Conservation (phyloP, 1,140 invertebrate species). For the Dendrolimus kikuchii region DNA sequence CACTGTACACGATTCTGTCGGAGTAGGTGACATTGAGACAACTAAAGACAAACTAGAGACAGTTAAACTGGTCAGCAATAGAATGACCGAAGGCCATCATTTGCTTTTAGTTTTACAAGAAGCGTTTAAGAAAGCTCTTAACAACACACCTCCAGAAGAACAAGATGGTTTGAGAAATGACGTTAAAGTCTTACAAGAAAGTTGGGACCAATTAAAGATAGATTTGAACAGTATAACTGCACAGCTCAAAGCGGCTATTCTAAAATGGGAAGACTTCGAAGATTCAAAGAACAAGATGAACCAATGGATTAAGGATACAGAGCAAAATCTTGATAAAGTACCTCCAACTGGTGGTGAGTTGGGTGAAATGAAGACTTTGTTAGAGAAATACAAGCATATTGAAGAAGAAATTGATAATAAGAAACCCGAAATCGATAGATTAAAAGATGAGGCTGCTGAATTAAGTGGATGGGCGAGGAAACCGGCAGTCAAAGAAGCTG, state of each 20-base stretch:
- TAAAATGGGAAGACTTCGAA: constrained; percentile 87
- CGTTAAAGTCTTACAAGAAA: constrained; percentile 82
- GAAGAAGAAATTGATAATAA: constrained; percentile 83
- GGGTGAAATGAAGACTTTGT: constrained; percentile 91
- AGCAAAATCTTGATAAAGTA: constrained; percentile 75
- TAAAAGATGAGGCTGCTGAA: constrained; percentile 81
- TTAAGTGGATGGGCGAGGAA: constrained; percentile 80
- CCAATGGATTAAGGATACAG: constrained; percentile 80
- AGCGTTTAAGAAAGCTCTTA: constrained; percentile 87
- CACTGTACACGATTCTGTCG: constrained; percentile 86
- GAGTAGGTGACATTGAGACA: constrained; percentile 83
- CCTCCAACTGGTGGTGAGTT: constrained; percentile 85
- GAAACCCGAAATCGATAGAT: constrained; percentile 79
- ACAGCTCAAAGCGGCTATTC: constrained; percentile 83
- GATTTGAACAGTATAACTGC: constrained; percentile 85
- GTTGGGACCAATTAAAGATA: constrained; percentile 88
- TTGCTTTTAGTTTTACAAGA: constrained; percentile 85
- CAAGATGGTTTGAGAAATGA: constrained; percentile 84
- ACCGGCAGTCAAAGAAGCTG: constrained; percentile 74
- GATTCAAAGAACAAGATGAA: constrained; percentile 79
- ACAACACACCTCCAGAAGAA: constrained; percentile 84
- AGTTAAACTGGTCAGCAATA: constrained; percentile 79
- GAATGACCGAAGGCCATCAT: constrained; percentile 90
- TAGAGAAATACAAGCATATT: constrained; percentile 88
- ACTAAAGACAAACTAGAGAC: constrained; percentile 91